Evolutionary conservation across 2,797 vertebrate species (phyloP).

Genomic region (Miichthys miiuy): DNA sequence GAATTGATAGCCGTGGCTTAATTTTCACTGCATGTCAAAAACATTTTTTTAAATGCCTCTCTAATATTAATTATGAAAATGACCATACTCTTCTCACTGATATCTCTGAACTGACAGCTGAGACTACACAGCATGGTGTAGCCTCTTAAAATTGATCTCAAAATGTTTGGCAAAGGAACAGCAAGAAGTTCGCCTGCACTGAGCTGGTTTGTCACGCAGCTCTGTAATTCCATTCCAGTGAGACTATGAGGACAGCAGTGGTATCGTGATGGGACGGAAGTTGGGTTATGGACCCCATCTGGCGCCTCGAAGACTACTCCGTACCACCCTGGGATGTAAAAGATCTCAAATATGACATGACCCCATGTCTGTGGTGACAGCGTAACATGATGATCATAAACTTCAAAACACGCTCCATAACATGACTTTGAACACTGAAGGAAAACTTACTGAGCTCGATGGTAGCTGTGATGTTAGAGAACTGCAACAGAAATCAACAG

Average conservation of each 20-base stretch:
- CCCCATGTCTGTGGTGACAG: constrained; percentile 68
- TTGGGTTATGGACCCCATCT: constrained; percentile 48
- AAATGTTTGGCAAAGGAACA: constrained; percentile 39
- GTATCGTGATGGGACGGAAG: constrained; percentile 34
- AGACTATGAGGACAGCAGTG: constrained; percentile 34
- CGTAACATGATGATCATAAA: constrained; percentile 72
- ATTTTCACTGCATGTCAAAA: constrained; percentile 32
- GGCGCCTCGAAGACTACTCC: constrained; percentile 60
- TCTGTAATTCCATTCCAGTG: constrained; percentile 73
- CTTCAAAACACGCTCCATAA: constrained; percentile 56
- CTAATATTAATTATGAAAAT: constrained; percentile 22
- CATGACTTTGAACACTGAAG: constrained; percentile 46
- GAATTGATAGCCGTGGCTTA: constrained; percentile 31
- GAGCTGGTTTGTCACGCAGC: constrained; percentile 24
- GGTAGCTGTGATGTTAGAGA: not conserved
- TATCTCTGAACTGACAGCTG: constrained; percentile 32
- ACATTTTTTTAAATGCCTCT: no score
- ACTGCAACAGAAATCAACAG: constrained; percentile 1
- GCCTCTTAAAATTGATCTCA: constrained; percentile 43
- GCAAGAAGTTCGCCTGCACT: constrained; percentile 8
- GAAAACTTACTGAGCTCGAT: constrained; percentile 1
- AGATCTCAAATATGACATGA: constrained; percentile 64
- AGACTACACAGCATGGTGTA: not conserved
- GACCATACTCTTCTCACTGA: constrained; percentile 15
- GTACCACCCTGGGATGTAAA: constrained; percentile 57